Base-by-base conservation (phyloP, 2,797 vertebrate species). In the Semotilus atromaculatus region DNA sequence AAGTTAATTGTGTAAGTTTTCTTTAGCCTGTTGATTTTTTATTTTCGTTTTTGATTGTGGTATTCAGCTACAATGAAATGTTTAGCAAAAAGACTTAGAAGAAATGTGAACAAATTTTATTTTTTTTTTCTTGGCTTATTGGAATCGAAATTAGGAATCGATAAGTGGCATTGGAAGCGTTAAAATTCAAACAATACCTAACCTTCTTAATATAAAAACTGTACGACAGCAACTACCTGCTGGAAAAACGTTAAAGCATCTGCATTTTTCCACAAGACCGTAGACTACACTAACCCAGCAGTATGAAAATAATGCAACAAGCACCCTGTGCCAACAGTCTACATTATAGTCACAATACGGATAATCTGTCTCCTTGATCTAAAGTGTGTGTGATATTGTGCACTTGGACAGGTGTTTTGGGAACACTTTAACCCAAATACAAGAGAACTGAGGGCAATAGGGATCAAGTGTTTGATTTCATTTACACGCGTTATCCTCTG, bases 351-450 rank as follows among this genome's bases (percentile, higher is more conserved):
- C 84, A 87, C 71, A 89, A 89, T 86, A 88, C 31, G 19, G 31
- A 26, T 73, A 77, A 80, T 82, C 82, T 66, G 84, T 64, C 78
- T 76, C 75, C 83, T 78, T 86, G 85, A 86, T 86, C 43, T 85
- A 75, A 86, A 67, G 82, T 67, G 58, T 77, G 38, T 21, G 40
- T 13, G 40, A 80, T 74, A 64, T 31, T 51, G 43, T 36, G n/a
- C 53, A 53, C 62, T 76, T 78, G 18, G 31, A 86, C 86, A 78
- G 66, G 76, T 84, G 76, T 81, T 86, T 84, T 81, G 75, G 67
- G 70, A 84, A 86, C 68, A 80, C 14, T 48, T 81, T 77, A 87
- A 77, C 77, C 21, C 36, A 66, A 74, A 84, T 29, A 66, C 2
- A 3, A 82, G 16, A 43, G 51, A 66, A 82, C 34, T 9, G 16